Conservation (phyloP, 30 jellyfish, hydroid and myxozoan species). For the Hydractinia echinata region DNA sequence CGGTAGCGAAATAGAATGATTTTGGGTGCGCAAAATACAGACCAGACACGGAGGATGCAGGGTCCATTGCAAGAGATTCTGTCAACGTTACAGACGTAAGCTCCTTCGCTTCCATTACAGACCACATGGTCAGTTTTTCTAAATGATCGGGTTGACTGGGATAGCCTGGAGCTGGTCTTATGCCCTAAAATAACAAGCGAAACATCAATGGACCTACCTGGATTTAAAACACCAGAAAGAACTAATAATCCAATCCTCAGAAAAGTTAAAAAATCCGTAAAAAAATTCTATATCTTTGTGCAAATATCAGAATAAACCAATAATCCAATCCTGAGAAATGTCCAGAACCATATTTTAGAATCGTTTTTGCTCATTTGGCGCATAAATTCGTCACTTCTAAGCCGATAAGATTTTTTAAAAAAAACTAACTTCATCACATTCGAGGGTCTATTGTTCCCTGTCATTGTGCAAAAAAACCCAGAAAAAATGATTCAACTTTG, state of each 20-base stretch:
- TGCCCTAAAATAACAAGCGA: slow-evolving; percentile 59
- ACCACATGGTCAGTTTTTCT: slow-evolving; percentile 90
- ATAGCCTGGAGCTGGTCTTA: slow-evolving; percentile 99
- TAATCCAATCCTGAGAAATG: too few relatives aligned
- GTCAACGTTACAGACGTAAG: slow-evolving; percentile 62
- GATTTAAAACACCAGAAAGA: not conserved
- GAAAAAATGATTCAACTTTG: too few relatives aligned
- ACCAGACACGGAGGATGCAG: slow-evolving; percentile 98
- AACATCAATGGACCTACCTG: not conserved
- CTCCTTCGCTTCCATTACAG: slow-evolving; percentile 52
- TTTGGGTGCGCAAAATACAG: slow-evolving; percentile 92
- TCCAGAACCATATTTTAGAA: too few relatives aligned
- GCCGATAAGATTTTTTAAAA: too few relatives aligned
- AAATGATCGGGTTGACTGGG: slow-evolving; percentile 97
- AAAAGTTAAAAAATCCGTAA: too few relatives aligned
- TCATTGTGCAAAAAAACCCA: too few relatives aligned
- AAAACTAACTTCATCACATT: too few relatives aligned
- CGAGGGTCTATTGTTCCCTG: too few relatives aligned
- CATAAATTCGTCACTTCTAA: too few relatives aligned
- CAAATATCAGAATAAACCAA: too few relatives aligned
- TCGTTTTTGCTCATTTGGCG: too few relatives aligned
- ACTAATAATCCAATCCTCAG: not conserved
- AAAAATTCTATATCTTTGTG: too few relatives aligned
- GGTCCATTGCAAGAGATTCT: slow-evolving; percentile 93
- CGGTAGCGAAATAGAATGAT: slow-evolving; percentile 88